Conservation (phyloP, 2,113 vertebrate genomes). For the Copsychus sechellarum region DNA sequence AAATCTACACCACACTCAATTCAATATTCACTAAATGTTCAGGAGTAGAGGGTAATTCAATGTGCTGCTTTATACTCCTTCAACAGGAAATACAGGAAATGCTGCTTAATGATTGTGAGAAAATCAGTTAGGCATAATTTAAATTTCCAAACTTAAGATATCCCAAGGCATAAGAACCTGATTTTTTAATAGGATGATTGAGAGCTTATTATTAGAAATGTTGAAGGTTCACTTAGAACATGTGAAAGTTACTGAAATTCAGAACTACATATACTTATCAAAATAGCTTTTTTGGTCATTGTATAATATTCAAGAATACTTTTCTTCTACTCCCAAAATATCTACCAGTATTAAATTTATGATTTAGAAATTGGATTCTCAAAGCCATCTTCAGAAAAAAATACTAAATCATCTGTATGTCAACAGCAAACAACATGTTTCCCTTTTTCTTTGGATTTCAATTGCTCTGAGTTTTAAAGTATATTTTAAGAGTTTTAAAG, state of each 20-base stretch:
- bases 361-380: background rate
- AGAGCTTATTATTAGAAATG: background rate
- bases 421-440: background rate
- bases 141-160: background rate
- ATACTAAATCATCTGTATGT: background rate
- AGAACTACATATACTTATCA: background rate
- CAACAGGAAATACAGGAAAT: background rate
- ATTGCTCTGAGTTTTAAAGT: background rate
- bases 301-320: background rate
- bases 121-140: background rate
- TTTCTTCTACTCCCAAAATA: background rate
- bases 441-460: background rate
- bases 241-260: background rate
- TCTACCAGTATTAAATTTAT: background rate
- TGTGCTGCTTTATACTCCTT: background rate
- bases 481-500: background rate
- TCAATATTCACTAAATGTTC: conserved; percentile 37
- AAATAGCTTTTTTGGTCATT: background rate
- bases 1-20: conserved; percentile 5
- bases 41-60: background rate
- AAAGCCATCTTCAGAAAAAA: background rate
- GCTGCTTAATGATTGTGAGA: background rate
- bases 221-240: background rate
- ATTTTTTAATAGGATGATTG: background rate
- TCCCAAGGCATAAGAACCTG: background rate